Evolutionary conservation across 2,113 vertebrate species (phyloP).

Genomic region (Saguinus midas): DNA sequence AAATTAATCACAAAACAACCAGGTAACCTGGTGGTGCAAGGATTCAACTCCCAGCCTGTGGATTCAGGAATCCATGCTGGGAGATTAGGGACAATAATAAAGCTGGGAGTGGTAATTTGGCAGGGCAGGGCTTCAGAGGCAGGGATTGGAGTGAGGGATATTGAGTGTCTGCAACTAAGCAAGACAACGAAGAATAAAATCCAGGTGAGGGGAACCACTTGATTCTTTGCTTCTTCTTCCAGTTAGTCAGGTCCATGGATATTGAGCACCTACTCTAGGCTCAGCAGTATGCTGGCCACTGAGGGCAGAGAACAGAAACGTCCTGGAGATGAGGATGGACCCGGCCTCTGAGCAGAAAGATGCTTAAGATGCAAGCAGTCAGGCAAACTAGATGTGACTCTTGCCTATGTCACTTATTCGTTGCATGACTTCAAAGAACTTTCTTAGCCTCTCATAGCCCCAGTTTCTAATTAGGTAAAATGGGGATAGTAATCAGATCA

Average conservation of each 20-base stretch:
- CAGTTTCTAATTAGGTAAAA: not conserved
- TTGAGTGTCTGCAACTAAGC: not conserved
- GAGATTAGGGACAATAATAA: not conserved
- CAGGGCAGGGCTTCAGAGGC: not conserved
- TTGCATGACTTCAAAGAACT: not conserved
- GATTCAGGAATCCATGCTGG: accelerated
- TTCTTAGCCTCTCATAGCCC: not conserved
- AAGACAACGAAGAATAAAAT: not conserved
- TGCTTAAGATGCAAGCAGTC: not conserved
- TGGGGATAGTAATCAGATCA: not conserved
- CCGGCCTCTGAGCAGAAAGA: not conserved
- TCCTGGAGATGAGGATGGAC: not conserved
- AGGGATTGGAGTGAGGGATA: not conserved
- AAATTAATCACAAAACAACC: not conserved
- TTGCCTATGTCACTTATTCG: not conserved
- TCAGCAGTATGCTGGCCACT: accelerated
- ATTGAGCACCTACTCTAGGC: not conserved
- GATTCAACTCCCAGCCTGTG: not conserved
- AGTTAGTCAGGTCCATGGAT: not conserved
- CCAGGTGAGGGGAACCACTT: not conserved
- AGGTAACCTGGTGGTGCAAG: not conserved
- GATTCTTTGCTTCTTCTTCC: not conserved
- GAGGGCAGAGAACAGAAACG: not conserved
- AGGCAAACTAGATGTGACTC: not conserved
- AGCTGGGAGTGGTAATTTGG: too few relatives aligned